Base-by-base conservation (phyloP, 2,113 vertebrate genomes). In the Phycodurus eques region DNA sequence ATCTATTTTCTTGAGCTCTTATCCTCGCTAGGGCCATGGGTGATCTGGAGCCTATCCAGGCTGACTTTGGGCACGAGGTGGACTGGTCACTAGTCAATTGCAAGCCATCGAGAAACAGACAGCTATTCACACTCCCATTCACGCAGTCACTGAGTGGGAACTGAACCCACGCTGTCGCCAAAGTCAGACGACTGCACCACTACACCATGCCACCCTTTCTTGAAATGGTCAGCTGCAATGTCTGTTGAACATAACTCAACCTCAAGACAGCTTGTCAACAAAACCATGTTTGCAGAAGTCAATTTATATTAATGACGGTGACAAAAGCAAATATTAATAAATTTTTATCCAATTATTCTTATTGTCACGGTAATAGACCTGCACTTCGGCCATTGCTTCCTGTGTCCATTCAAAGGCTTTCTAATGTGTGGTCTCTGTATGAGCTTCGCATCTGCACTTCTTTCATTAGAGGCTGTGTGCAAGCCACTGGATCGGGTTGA, bases 381-480 rank as follows among this genome's bases (percentile, higher is more conserved):
- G 27, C 54, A 74, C 81, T 46, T 51, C 8, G 19, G 27, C 67
- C 47, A 70, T 42, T 63, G 73, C 76, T 83, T 86, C 85, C 82
- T 77, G 77, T 68, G 80, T 78, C 73, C 68, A 59, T 74, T 70
- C 79, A 79, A 78, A 68, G 78, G 79, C 79, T 8, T 33, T 61
- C 69, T 80, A 78, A 82, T 81, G 83, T 74, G 82, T 44, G 69
- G 68, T 65, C 72, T 76, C 80, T 71, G 76, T 74, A 68, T 72
- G 80, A 66, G 83, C 77, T 69, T 31, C 75, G 69, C 71, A 80
- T 86, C 75, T 86, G 84, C 84, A 72, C 83, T 87, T 59, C 80
- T 82, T 81, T 86, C 85, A 86, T 86, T 86, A 85, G 70, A 39
- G 67, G 65, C 69, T 64, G 67, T 69, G 66, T 70, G 70, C 69